Evolutionary conservation across 2,113 vertebrate genomes (phyloP).

Genomic region (Acrocephalus kingi): DNA sequence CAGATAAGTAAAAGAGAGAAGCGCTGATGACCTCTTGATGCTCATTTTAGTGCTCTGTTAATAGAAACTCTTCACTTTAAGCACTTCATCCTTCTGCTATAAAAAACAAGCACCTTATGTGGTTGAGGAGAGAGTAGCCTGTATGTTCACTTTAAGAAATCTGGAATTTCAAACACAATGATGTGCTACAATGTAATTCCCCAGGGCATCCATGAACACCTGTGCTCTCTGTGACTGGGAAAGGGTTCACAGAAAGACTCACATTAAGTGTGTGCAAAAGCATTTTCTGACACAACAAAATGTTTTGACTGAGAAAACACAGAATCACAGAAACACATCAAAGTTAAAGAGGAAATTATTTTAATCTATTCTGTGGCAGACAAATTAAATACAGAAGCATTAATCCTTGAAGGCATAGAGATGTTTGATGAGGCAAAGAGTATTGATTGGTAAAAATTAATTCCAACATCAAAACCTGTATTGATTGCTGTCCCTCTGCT

Average conservation of each 20-base stretch:
- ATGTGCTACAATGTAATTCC: background rate
- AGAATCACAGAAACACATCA: background rate
- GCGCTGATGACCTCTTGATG: background rate
- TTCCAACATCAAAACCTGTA: conserved; percentile 7
- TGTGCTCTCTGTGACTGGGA: background rate
- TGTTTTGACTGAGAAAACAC: background rate
- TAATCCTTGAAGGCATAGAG: background rate
- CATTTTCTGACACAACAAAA: background rate
- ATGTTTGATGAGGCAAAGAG: background rate
- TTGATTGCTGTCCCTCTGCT: background rate
- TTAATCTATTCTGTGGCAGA: background rate
- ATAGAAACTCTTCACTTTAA: background rate
- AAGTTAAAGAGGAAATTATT: background rate
- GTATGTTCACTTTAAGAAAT: background rate
- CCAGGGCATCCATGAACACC: background rate
- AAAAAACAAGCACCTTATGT: background rate
- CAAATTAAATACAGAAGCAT: background rate
- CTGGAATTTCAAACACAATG: background rate
- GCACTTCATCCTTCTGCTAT: background rate
- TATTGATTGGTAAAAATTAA: conserved; percentile 24
- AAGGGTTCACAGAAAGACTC: background rate
- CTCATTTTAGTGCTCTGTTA: background rate
- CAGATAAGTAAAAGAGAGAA: background rate
- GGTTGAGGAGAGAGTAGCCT: background rate
- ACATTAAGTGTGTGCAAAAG: background rate